Conservation (phyloP, 2,888 invertebrate genomes). For the Phaonia tiefii region DNA sequence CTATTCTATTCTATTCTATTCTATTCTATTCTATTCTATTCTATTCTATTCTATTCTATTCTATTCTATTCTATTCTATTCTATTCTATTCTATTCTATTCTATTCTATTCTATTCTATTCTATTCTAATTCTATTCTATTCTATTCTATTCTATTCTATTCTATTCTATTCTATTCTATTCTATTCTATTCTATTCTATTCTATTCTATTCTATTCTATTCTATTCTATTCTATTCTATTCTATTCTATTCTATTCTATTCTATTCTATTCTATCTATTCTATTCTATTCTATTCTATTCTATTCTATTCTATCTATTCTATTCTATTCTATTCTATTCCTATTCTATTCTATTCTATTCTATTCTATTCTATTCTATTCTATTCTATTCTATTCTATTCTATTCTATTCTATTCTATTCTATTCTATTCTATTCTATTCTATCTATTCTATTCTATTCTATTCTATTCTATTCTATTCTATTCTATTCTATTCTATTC, state of each 20-base stretch:
- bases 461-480: slow-evolving; percentile 44
- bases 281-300: no score
- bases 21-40: slow-evolving; percentile 48
- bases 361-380: slow-evolving; percentile 43
- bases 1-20: slow-evolving; percentile 49
- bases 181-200: slow-evolving; percentile 52
- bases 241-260: slow-evolving; percentile 50
- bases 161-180: slow-evolving; percentile 51
- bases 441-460: no score
- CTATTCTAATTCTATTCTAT: slow-evolving; percentile 51
- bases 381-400: slow-evolving; percentile 45
- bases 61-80: slow-evolving; percentile 51
- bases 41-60: slow-evolving; percentile 51
- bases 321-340: slow-evolving; percentile 49
- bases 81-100: slow-evolving; percentile 52
- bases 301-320: no score
- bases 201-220: slow-evolving; percentile 50
- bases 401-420: slow-evolving; percentile 43
- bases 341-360: slow-evolving; percentile 43
- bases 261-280: no score
- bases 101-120: slow-evolving; percentile 50
- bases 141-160: slow-evolving; percentile 49
- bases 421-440: slow-evolving; percentile 44
- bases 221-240: slow-evolving; percentile 51
- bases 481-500: slow-evolving; percentile 45